Evolutionary conservation across 2,113 vertebrate genomes (phyloP).

Genomic region (Rafetus swinhoei): DNA sequence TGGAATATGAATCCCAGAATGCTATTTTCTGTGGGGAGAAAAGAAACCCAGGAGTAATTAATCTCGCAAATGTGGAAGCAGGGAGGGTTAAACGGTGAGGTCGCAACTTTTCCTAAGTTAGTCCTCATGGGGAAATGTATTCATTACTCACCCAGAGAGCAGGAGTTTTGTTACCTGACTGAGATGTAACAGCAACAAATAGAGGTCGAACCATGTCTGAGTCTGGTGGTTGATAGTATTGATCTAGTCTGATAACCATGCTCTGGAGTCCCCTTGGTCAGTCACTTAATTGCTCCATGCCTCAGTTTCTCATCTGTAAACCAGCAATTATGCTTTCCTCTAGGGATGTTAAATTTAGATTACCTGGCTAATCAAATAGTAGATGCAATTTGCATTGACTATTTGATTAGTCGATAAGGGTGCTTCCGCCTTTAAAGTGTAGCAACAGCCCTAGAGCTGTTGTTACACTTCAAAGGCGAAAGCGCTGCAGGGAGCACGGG

Average conservation of each 20-base stretch:
- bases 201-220: background rate
- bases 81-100: background rate
- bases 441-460: too few species aligned
- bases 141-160: background rate
- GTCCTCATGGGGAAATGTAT: background rate
- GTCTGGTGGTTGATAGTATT: background rate
- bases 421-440: too few species aligned
- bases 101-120: background rate
- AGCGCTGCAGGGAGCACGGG: too few species aligned
- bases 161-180: background rate
- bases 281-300: background rate
- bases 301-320: background rate
- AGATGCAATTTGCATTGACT: too few species aligned
- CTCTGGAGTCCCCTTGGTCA: background rate
- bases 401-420: too few species aligned
- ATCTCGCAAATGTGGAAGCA: background rate
- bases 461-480: too few species aligned
- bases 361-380: too few species aligned
- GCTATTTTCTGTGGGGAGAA: background rate
- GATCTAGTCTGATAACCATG: background rate
- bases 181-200: background rate
- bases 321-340: background rate
- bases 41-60: background rate
- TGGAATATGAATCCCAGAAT: background rate
- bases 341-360: too few species aligned